These are phyloP conservation scores for Vulpes vulpes DNA, from an alignment of 2,113 vertebrate genomes.

Conservation along the genomic window DNA sequence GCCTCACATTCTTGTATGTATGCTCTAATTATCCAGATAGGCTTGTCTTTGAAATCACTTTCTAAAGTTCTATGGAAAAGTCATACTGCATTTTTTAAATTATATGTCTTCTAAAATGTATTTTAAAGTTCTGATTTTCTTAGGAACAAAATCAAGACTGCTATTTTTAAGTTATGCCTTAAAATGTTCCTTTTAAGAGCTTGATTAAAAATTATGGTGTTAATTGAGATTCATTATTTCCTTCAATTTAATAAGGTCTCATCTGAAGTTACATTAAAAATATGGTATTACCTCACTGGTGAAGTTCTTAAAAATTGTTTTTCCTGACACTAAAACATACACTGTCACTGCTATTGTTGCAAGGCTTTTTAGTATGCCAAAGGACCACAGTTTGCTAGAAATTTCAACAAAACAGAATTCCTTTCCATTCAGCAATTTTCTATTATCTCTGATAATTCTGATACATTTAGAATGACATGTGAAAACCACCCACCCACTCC, in stretches of 20 bases:
- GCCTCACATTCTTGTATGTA: slow-evolving; percentile 38
- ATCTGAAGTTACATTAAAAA: slow-evolving; percentile 61
- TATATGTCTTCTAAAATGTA: slow-evolving; percentile 50
- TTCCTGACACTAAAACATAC: neutral
- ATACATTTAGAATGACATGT: slow-evolving; percentile 22
- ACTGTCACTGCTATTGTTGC: neutral
- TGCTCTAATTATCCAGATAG: slow-evolving; percentile 61
- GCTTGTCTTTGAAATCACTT: slow-evolving; percentile 81
- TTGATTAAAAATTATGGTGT: slow-evolving; percentile 70
- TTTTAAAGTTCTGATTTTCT: slow-evolving; percentile 71
- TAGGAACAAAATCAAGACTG: slow-evolving; percentile 66
- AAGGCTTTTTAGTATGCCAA: neutral
- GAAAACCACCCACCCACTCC: neutral
- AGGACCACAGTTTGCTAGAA: neutral
- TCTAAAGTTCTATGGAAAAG: slow-evolving; percentile 78
- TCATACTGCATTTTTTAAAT: slow-evolving; percentile 40
- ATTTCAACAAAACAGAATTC: slow-evolving; percentile 35
- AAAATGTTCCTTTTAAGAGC: slow-evolving; percentile 66
- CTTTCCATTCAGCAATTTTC: neutral
- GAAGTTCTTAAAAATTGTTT: slow-evolving; percentile 36
- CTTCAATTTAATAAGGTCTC: slow-evolving; percentile 70
- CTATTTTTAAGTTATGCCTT: slow-evolving; percentile 76
- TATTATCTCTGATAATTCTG: neutral
- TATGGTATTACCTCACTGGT: neutral
- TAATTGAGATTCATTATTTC: slow-evolving; percentile 80